These are phyloP conservation scores for Erithacus rubecula DNA, from an alignment of 2,797 vertebrate species.

Conservation along the genomic window DNA sequence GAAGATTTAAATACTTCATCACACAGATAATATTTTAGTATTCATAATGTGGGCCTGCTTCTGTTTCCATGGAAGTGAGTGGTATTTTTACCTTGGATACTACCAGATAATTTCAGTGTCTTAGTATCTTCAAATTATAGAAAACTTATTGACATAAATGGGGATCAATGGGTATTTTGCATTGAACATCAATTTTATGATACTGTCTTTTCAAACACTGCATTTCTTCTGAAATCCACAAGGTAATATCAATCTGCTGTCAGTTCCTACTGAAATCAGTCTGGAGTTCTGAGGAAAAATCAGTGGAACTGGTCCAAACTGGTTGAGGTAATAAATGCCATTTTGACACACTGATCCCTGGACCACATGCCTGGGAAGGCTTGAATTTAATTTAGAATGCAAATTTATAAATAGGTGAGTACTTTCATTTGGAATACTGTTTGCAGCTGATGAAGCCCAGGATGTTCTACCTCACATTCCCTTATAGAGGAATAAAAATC, in stretches of 20 bases:
- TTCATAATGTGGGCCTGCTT: not conserved
- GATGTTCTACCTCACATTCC: not conserved
- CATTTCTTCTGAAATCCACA: not conserved
- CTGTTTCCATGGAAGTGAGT: slow-evolving; percentile 23
- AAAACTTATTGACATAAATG: not conserved
- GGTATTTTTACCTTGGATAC: slow-evolving; percentile 6
- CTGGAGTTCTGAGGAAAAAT: not conserved
- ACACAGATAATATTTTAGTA: not conserved
- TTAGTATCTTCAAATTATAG: not conserved
- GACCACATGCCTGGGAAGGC: not conserved
- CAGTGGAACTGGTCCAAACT: not conserved
- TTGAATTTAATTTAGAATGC: not conserved
- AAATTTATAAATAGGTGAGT: not conserved
- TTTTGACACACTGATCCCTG: slow-evolving; percentile 3
- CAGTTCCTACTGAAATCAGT: not conserved
- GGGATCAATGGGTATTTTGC: not conserved
- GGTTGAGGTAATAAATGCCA: not conserved
- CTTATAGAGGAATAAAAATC: not conserved
- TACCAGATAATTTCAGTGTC: not conserved
- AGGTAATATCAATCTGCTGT: not conserved
- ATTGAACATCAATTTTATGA: not conserved
- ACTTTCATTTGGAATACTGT: not conserved
- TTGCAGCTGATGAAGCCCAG: not conserved
- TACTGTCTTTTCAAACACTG: not conserved
- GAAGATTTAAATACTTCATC: not conserved